phyloP scores from a whole-genome alignment of 2,113 vertebrate species.

The Equus quagga region DNA sequence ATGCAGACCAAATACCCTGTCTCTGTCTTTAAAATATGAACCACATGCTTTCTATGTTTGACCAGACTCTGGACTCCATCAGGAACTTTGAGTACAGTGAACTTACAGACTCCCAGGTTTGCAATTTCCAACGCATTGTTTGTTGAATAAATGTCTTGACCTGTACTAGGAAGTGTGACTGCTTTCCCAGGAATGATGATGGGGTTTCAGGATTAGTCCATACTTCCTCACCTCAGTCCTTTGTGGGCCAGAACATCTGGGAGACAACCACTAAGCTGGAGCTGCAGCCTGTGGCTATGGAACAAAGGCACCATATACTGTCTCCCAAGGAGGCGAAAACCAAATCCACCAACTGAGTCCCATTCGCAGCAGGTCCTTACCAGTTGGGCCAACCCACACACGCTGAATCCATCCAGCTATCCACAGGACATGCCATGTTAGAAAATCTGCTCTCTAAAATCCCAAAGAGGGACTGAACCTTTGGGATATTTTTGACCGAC shows the following conservation, averaged over 20 bases:
- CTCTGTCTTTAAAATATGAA: conserved; percentile 64
- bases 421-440: background rate
- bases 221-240: background rate
- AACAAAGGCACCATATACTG: background rate
- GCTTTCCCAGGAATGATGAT: background rate
- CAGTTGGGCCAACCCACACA: background rate
- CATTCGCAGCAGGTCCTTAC: background rate
- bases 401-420: background rate
- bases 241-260: background rate
- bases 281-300: background rate
- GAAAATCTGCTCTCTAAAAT: background rate
- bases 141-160: background rate
- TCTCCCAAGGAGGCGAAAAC: background rate
- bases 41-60: conserved; percentile 58
- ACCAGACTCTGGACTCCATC: conserved; percentile 56
- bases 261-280: background rate
- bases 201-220: background rate
- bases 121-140: conserved; percentile 27
- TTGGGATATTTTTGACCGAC: background rate
- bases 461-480: background rate
- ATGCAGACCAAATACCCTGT: background rate
- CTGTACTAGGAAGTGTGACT: background rate
- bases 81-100: conserved; percentile 35
- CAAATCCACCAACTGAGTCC: background rate
- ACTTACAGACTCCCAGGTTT: background rate